These are phyloP conservation scores for Cassiopea andromeda DNA, from an alignment of 30 jellyfish, hydroid and myxozoan genomes.

Conservation along the genomic window DNA sequence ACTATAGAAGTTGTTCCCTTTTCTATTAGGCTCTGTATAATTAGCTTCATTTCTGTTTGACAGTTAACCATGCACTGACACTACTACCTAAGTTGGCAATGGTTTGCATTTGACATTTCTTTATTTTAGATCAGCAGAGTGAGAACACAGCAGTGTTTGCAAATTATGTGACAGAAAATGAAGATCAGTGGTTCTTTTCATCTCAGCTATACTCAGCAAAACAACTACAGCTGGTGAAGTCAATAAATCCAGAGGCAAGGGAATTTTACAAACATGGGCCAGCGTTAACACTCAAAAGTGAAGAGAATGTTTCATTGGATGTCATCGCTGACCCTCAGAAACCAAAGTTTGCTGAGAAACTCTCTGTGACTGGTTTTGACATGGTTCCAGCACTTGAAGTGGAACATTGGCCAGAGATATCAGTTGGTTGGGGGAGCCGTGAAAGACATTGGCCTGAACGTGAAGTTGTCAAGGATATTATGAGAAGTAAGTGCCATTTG, in stretches of 20 bases:
- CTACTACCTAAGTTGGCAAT: too few species aligned
- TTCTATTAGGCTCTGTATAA: too few species aligned
- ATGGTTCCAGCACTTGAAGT: not conserved
- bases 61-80: too few species aligned
- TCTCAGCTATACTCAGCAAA: not conserved
- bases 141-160: not conserved
- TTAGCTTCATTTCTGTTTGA: too few species aligned
- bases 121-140: not conserved
- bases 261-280: not conserved
- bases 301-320: not conserved
- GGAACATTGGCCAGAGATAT: not conserved
- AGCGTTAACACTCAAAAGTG: not conserved
- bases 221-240: not conserved
- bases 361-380: not conserved
- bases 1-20: not conserved
- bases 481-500: not conserved
- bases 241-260: not conserved
- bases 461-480: not conserved
- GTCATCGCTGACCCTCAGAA: not conserved
- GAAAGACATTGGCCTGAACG: not conserved
- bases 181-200: not conserved
- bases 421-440: not conserved
- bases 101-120: not conserved
- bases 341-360: not conserved
- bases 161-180: not conserved